Evolutionary conservation across 2,888 invertebrate genomes (phyloP), one percentile per base, ranked within the genome.

Genomic region (Microchrysa polita): DNA sequence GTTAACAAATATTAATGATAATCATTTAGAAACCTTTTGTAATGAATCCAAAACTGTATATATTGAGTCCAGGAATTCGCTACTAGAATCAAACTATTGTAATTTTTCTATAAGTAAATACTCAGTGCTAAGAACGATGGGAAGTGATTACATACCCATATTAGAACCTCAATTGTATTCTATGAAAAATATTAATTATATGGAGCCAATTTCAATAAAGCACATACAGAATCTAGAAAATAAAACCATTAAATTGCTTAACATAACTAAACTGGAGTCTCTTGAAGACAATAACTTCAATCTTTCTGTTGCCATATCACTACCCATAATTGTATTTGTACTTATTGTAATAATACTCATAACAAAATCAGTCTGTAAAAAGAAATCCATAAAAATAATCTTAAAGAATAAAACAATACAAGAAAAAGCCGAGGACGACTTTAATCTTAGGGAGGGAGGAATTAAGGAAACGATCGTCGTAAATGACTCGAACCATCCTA

Each of bases 321-420:
- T 57, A 22, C 57, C 57, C 9, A 7, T 57, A 22, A 18, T 20
- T 5, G 57, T 57, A 22, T 22, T 57, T 9, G 16, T 14, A 4
- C 7, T 57, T 14, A 61, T 61, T 61, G 9, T 61, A 18, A 61
- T 61, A 27, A 34, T 61, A 12, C 18, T 42, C 40, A 10, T 61
- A 23, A 10, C n/a, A 40, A 61, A 61, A 61, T 7, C 10, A 12
- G 14, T 16, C 18, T 40, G 61, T 34, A 74, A 73, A 72, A 71
- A 72, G 20, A 75, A 57, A 27, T 27, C 7, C 12, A 42, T 42
- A 42, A 42, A 42, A 42, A 42, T 12, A 42, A 42, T 12, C 42
- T 9, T 42, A 42, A 42, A 42, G 12, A 42, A 42, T 42, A 42
- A 42, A 12, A 42, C 42, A 42, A 12, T 42, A 42, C 7, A 7